Percentiles rank a stretch among this genome's conserved stretches.
Conservation (phyloP, 1,140 invertebrate species). For the Asobara japonica region DNA sequence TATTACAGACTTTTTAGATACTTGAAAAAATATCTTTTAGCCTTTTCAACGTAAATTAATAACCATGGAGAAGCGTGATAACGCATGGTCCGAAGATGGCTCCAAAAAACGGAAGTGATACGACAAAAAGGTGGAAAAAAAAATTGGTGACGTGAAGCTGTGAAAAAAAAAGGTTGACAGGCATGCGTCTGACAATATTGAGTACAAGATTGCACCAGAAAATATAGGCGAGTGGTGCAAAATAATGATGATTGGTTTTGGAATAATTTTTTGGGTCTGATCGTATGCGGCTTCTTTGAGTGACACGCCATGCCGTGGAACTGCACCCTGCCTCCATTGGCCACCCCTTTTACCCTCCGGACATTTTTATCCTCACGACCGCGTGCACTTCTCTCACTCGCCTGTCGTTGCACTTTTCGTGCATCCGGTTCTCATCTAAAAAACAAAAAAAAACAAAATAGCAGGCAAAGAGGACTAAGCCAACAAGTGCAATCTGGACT, state of each 20-base stretch:
- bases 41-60: too few species aligned
- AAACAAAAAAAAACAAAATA: background rate
- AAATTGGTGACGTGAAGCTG: background rate
- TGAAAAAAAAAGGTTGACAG: background rate
- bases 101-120: background rate
- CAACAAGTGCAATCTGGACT: too few species aligned
- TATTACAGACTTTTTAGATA: too few species aligned
- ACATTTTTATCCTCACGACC: conserved; percentile 20
- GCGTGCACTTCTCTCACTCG: background rate
- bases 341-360: conserved; percentile 19
- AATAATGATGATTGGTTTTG: conserved; percentile 31
- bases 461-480: background rate
- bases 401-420: conserved; percentile 1
- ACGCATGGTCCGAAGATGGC: too few species aligned
- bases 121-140: background rate
- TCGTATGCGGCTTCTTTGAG: conserved; percentile 29
- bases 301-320: conserved; percentile 26
- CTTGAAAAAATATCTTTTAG: too few species aligned
- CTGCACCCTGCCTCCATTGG: background rate
- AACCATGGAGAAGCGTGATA: too few species aligned
- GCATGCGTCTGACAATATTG: conserved; percentile 28
- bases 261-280: conserved; percentile 18
- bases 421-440: conserved; percentile 10
- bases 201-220: conserved; percentile 23
- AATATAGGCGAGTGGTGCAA: background rate